These are phyloP conservation scores for Helicoverpa armigera DNA, from an alignment of 1,140 invertebrate species.

Conservation along the genomic window DNA sequence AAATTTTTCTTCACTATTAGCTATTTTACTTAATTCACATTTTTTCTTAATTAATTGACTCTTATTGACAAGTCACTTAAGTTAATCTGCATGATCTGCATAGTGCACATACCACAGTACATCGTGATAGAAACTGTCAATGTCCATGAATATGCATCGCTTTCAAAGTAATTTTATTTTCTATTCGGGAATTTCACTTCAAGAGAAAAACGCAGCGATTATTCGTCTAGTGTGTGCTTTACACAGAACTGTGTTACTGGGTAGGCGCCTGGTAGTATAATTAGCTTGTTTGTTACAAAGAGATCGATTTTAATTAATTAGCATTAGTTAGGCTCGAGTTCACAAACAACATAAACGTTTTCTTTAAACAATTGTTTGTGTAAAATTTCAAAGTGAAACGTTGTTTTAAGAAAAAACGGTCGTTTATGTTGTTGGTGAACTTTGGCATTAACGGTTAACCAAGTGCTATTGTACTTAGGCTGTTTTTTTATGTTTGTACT, in stretches of 20 bases:
- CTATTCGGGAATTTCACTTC: conserved; percentile 31
- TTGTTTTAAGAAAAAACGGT: too few relatives aligned
- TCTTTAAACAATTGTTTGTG: too few relatives aligned
- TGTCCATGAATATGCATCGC: conserved; percentile 9
- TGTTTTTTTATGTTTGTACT: too few relatives aligned
- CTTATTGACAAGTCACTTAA: neutral
- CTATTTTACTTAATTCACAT: neutral
- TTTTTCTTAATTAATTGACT: neutral
- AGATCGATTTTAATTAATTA: too few relatives aligned
- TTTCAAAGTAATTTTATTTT: neutral
- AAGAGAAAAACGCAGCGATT: conserved; percentile 12
- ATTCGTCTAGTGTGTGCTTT: neutral
- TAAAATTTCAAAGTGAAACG: too few relatives aligned
- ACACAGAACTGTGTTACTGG: neutral
- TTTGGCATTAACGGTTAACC: too few relatives aligned
- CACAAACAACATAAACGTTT: too few relatives aligned
- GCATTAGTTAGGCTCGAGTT: too few relatives aligned
- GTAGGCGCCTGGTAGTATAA: neutral
- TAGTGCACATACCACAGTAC: neutral
- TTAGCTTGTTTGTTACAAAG: neutral
- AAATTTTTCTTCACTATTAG: too few relatives aligned
- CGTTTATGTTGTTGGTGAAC: too few relatives aligned
- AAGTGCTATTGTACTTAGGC: too few relatives aligned
- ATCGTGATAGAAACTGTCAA: conserved; percentile 32
- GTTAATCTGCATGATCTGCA: neutral